A percentile compares a stretch with the other conserved stretches of the same genome.
Evolutionary conservation across 2,888 invertebrate genomes (phyloP).

Genomic region (Cyclophora albipunctata): DNA sequence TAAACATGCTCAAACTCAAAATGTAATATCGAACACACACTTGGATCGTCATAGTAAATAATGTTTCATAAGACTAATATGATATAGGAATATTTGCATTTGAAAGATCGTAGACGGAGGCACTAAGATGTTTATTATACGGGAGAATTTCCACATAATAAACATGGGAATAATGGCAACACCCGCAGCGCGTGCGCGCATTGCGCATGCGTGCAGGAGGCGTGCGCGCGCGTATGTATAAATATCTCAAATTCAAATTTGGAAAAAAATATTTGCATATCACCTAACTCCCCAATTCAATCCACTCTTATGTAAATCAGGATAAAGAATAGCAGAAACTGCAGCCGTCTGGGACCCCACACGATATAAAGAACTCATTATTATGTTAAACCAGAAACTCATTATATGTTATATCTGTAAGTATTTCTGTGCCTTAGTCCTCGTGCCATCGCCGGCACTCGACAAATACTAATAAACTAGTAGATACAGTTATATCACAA

Average conservation of each 20-base stretch:
- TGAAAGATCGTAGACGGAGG: slow-evolving; percentile 54
- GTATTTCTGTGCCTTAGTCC: slow-evolving; percentile 56
- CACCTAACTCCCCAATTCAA: slow-evolving; percentile 66
- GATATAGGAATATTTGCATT: slow-evolving; percentile 60
- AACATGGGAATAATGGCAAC: slow-evolving; percentile 43
- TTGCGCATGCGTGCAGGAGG: slow-evolving; percentile 28
- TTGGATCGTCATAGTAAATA: slow-evolving; percentile 32
- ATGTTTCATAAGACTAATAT: slow-evolving; percentile 30
- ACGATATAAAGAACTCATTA: slow-evolving; percentile 48
- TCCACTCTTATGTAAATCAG: slow-evolving; percentile 66
- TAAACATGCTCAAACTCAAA: slow-evolving; percentile 40
- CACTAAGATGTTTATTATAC: slow-evolving; percentile 34
- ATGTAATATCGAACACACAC: slow-evolving; percentile 20
- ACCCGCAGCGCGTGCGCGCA: slow-evolving; percentile 62
- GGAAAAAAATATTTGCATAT: slow-evolving; percentile 73
- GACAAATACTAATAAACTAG: slow-evolving; percentile 56
- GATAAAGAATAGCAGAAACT: slow-evolving; percentile 55
- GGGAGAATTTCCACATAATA: slow-evolving; percentile 52
- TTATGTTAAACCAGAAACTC: slow-evolving; percentile 59
- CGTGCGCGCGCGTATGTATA: slow-evolving; percentile 37
- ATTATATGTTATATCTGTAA: slow-evolving; percentile 68
- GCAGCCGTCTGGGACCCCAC: slow-evolving; percentile 64
- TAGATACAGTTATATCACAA: slow-evolving; percentile 74
- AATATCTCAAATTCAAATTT: slow-evolving; percentile 49
- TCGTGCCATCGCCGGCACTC: slow-evolving; percentile 39